These are phyloP conservation scores for Parochlus steinenii DNA, from an alignment of 2,888 invertebrate species.

Conservation along the genomic window DNA sequence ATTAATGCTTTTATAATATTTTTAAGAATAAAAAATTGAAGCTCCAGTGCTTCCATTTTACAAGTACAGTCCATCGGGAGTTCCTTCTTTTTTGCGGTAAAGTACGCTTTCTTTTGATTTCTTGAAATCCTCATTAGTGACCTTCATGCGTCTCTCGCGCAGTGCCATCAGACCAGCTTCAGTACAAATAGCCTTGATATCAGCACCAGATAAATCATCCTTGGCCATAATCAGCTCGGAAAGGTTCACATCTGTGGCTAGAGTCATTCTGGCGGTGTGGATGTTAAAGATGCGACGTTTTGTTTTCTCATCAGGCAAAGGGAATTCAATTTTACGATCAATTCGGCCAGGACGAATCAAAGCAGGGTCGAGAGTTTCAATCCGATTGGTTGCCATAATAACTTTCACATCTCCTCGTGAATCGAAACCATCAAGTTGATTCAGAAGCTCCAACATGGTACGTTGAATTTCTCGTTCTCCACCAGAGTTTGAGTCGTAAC, in stretches of 20 bases:
- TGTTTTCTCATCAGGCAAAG: constrained; percentile 97
- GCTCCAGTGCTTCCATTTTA: constrained; percentile 34
- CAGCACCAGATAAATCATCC: constrained; percentile 96
- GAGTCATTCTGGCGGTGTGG: constrained; percentile 97
- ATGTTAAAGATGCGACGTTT: constrained; percentile 93
- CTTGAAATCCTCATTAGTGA: constrained; percentile 97
- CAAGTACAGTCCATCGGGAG: constrained; percentile 95
- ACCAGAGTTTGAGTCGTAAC: constrained; percentile 98
- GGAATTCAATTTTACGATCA: constrained; percentile 98
- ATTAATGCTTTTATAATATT: constrained; percentile 12
- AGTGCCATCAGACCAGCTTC: constrained; percentile 98
- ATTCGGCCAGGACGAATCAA: constrained; percentile 97
- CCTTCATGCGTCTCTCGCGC: constrained; percentile 96
- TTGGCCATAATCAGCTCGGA: constrained; percentile 98
- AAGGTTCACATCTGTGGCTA: constrained; percentile 91
- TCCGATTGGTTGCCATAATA: constrained; percentile 94
- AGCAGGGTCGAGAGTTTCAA: constrained; percentile 97
- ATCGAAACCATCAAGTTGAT: constrained; percentile 97
- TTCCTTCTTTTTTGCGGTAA: constrained; percentile 97
- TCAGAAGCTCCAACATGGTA: constrained; percentile 96
- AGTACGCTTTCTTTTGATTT: constrained; percentile 99
- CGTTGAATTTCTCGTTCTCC: constrained; percentile 99
- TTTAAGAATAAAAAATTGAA: constrained; percentile 18
- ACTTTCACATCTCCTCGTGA: constrained; percentile 94
- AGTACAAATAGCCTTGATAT: constrained; percentile 97